A percentile compares a stretch with the other conserved stretches of the same genome.
These are phyloP conservation scores for Himantopus leucocephalus DNA, from an alignment of 2,113 vertebrate genomes.

Conservation along the genomic window DNA sequence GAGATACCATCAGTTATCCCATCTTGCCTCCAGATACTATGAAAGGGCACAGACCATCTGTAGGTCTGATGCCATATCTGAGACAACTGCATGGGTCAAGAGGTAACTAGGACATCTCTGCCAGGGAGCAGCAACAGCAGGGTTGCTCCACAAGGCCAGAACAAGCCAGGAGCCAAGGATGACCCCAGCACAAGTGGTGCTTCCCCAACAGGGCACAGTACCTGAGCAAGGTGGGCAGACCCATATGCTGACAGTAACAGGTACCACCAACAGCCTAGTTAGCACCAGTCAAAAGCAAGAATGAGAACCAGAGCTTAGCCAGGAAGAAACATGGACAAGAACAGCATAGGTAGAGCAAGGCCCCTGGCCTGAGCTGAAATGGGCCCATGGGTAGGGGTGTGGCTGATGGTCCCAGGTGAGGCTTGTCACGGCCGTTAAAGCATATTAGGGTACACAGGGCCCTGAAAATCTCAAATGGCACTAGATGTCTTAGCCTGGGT, in stretches of 20 bases:
- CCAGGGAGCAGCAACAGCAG: not conserved
- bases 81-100: not conserved
- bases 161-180: not conserved
- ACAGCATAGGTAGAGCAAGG: not conserved
- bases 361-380: not conserved
- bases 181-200: no score
- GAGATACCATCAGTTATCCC: not conserved
- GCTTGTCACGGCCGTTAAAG: not conserved
- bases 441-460: not conserved
- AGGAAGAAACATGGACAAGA: accelerated
- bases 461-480: not conserved
- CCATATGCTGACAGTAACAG: not conserved
- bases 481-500: not conserved
- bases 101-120: not conserved
- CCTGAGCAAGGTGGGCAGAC: not conserved
- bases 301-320: not conserved
- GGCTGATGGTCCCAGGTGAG: not conserved
- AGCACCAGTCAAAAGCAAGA: not conserved
- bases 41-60: not conserved
- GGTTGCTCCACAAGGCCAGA: not conserved
- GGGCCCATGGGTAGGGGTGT: not conserved
- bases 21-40: not conserved
- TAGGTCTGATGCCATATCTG: no score
- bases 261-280: not conserved
- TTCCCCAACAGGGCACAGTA: no score